Percentiles rank a stretch among this genome's conserved stretches.
Evolutionary conservation across 2,888 invertebrate species (phyloP).

Genomic region (Antheraea assamensis): DNA sequence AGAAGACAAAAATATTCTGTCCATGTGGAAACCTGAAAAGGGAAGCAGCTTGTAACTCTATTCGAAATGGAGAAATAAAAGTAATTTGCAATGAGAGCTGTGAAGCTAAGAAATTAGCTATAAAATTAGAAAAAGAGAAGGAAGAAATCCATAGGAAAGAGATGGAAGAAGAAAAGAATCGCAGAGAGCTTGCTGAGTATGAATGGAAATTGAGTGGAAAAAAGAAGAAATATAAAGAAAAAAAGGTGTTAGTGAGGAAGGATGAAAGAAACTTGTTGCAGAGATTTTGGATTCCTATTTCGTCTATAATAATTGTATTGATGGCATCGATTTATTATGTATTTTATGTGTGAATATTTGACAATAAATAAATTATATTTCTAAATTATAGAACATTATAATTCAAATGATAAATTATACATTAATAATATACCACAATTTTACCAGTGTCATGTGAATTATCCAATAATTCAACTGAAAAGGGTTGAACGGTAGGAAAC

Average conservation of each 20-base stretch:
- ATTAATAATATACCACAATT: neutral
- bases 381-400: neutral
- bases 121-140: constrained; percentile 77
- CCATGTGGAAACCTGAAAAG: constrained; percentile 89
- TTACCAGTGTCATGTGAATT: no score
- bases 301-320: constrained; percentile 50
- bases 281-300: constrained; percentile 71
- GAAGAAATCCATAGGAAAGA: constrained; percentile 81
- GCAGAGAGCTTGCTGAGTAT: constrained; percentile 88
- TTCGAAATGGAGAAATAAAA: constrained; percentile 65
- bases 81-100: constrained; percentile 86
- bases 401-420: neutral
- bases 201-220: constrained; percentile 89
- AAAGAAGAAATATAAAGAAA: constrained; percentile 78
- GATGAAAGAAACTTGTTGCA: constrained; percentile 67
- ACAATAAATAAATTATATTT: neutral
- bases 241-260: constrained; percentile 68
- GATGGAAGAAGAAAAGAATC: constrained; percentile 85
- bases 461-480: no score
- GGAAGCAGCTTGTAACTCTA: constrained; percentile 86
- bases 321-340: constrained; percentile 50
- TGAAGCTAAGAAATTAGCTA: constrained; percentile 78
- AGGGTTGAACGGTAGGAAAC: neutral
- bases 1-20: constrained; percentile 90
- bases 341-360: constrained; percentile 33